Conservation (phyloP, 2,797 vertebrate species). For the Phyllotis vaccarum region DNA sequence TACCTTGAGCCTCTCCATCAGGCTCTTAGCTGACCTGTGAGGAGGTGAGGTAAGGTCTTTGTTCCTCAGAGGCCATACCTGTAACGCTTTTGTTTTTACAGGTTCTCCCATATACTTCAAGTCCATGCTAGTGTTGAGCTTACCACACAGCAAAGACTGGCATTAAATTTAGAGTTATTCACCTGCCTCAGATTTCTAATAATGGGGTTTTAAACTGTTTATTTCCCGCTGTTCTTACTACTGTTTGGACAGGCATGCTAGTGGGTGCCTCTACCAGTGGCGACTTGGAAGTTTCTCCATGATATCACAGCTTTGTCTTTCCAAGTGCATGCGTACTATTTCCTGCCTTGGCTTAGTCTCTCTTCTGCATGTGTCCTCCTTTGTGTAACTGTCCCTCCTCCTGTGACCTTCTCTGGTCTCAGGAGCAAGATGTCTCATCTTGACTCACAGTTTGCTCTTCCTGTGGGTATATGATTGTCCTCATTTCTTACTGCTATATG, state of each 20-base stretch:
- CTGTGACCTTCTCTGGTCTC: not conserved
- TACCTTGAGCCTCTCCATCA: accelerated
- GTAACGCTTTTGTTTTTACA: not conserved
- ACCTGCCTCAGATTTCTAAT: not conserved
- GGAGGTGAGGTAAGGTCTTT: not conserved
- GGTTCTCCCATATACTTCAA: too few relatives aligned
- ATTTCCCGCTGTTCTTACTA: not conserved
- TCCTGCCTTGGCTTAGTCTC: too few relatives aligned
- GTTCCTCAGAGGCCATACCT: not conserved
- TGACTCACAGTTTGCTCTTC: not conserved
- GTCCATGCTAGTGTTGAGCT: not conserved
- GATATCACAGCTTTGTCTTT: not conserved
- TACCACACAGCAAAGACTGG: not conserved
- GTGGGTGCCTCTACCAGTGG: not conserved
- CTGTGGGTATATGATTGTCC: not conserved
- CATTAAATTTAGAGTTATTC: too few relatives aligned
- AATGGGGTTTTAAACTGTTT: not conserved
- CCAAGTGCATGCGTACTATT: too few relatives aligned
- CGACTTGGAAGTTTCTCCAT: not conserved
- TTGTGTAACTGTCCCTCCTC: too few relatives aligned
- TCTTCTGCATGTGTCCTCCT: not conserved
- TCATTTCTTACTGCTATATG: not conserved
- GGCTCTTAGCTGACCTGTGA: too few relatives aligned
- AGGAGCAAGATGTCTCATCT: not conserved
- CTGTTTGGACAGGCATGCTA: not conserved